A percentile compares a stretch with the other conserved stretches of the same genome.
Conservation (phyloP, 2,113 vertebrate species). For the Microcebus lehilahytsara region DNA sequence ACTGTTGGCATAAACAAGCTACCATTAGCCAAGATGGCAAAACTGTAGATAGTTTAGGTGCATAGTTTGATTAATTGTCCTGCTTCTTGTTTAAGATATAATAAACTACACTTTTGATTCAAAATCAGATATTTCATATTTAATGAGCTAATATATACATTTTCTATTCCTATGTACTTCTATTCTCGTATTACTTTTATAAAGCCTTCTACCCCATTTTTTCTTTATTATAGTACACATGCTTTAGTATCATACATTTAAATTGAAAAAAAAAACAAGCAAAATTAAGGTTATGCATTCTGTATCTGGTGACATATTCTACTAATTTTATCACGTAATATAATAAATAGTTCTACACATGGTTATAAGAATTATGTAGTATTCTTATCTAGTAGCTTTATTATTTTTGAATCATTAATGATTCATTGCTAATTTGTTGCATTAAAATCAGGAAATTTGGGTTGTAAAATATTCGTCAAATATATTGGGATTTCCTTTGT, state of each 20-base stretch:
- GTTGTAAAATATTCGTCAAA: not conserved
- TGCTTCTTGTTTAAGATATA: no score
- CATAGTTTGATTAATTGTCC: no score
- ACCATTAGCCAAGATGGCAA: no score
- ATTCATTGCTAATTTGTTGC: not conserved
- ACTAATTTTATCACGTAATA: not conserved
- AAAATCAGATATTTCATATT: no score
- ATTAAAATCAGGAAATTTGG: not conserved
- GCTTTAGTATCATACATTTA: not conserved
- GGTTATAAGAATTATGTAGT: not conserved
- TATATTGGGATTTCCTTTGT: not conserved
- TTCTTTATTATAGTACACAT: not conserved
- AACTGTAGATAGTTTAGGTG: no score
- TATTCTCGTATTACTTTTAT: not conserved
- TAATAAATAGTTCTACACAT: not conserved
- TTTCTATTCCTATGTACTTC: not conserved
- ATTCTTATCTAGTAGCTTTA: not conserved
- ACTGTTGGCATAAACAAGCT: no score
- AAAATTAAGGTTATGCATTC: not conserved
- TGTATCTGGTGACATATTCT: not conserved
- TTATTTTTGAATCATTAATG: not conserved
- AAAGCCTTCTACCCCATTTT: not conserved
- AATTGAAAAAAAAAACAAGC: not conserved
- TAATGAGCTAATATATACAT: not conserved
- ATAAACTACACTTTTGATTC: no score